Evolutionary conservation across 2,888 invertebrate species (phyloP).

Genomic region (Aphrophora alni): DNA sequence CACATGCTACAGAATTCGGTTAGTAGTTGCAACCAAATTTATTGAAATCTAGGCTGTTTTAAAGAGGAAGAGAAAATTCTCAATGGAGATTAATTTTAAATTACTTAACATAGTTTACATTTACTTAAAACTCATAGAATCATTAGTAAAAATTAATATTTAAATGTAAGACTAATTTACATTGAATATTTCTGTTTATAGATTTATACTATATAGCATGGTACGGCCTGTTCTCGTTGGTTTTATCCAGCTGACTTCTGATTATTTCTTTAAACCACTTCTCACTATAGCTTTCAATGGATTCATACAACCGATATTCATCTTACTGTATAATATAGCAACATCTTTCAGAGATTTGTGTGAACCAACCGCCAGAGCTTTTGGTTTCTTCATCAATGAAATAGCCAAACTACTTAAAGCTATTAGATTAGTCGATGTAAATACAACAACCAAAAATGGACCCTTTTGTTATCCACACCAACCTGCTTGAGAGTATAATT

Average conservation of each 20-base stretch:
- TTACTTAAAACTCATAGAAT: too few species aligned
- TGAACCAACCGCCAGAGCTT: conserved; percentile 65
- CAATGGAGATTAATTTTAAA: too few species aligned
- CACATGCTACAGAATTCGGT: too few species aligned
- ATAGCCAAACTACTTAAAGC: conserved; percentile 58
- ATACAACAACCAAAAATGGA: conserved; percentile 38
- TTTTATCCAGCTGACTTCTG: conserved; percentile 67
- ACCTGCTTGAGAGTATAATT: neutral
- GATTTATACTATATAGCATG: conserved; percentile 65
- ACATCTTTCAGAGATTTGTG: conserved; percentile 68
- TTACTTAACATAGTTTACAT: too few species aligned
- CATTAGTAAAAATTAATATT: too few species aligned
- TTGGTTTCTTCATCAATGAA: conserved; percentile 62
- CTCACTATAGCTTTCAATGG: conserved; percentile 69
- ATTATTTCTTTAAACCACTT: conserved; percentile 71
- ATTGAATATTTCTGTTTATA: conserved; percentile 48
- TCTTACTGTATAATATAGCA: conserved; percentile 67
- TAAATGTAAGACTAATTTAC: too few species aligned
- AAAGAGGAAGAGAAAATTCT: too few species aligned
- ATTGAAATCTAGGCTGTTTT: too few species aligned
- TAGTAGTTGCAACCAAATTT: too few species aligned
- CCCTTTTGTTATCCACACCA: conserved; percentile 11
- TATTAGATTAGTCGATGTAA: conserved; percentile 61
- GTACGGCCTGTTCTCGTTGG: conserved; percentile 67
- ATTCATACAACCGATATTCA: conserved; percentile 70